Evolutionary conservation across 2,888 invertebrate genomes (phyloP).

Genomic region (Charanyca ferruginea): DNA sequence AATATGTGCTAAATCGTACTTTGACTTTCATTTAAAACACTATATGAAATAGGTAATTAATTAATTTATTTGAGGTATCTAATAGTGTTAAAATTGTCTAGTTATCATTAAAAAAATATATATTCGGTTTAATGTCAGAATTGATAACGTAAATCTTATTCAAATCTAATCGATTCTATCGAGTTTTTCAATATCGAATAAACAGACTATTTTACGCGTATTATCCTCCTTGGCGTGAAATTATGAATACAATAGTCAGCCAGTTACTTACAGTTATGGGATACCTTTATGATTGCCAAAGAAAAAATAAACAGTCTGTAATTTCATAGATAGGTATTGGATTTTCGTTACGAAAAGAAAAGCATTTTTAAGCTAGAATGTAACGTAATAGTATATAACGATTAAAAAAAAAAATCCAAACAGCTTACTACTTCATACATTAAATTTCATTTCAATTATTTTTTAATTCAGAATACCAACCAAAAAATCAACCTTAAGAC

Average conservation of each 20-base stretch:
- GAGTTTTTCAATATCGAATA: background rate
- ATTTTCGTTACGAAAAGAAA: background rate
- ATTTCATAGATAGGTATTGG: background rate
- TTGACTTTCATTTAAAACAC: constrained; percentile 3
- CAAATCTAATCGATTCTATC: constrained; percentile 13
- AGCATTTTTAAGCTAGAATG: no score
- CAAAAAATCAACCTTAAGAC: no score
- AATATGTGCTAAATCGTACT: no score
- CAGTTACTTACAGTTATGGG: constrained; percentile 8
- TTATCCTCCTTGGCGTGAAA: constrained; percentile 30
- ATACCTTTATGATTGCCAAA: background rate
- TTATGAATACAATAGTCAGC: constrained; percentile 21
- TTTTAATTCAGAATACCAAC: no score
- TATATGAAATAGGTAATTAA: background rate
- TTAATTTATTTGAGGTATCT: constrained; percentile 5
- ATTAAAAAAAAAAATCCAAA: constrained; percentile 10
- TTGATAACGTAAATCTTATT: constrained; percentile 11
- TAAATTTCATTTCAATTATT: no score
- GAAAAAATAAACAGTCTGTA: constrained; percentile 15
- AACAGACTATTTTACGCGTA: constrained; percentile 33
- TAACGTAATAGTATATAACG: no score
- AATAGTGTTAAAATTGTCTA: background rate
- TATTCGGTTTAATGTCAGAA: constrained; percentile 8
- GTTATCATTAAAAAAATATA: background rate
- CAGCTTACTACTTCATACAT: no score